Evolutionary conservation across 2,797 vertebrate species (phyloP).

Genomic region (Gobionotothen gibberifrons): DNA sequence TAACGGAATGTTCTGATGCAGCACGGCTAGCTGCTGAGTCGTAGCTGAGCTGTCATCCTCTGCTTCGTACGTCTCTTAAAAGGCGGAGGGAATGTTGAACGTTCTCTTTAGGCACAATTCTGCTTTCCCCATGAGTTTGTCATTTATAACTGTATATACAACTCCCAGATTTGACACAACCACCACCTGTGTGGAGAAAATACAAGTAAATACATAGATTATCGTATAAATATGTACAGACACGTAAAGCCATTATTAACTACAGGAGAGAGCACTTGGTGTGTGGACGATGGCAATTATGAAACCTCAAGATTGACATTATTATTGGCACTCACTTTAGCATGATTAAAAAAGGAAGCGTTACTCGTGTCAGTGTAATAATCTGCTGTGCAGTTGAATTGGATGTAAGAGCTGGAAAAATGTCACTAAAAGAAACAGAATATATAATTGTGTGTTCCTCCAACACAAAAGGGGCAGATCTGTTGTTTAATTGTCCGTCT

Average conservation of each 20-base stretch:
- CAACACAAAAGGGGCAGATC: no score
- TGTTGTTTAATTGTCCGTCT: not conserved
- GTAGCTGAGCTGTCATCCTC: not conserved
- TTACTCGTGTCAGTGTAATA: conserved; percentile 16
- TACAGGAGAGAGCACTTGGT: conserved; percentile 24
- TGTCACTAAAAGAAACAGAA: not conserved
- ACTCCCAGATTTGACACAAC: not conserved
- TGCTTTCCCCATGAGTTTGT: not conserved
- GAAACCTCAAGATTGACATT: not conserved
- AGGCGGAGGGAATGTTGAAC: not conserved
- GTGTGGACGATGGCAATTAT: conserved; percentile 1
- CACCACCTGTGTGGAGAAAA: not conserved
- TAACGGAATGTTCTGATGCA: conserved; percentile 5
- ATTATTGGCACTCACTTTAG: conserved; percentile 7
- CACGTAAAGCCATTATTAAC: conserved; percentile 55
- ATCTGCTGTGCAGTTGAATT: conserved; percentile 1
- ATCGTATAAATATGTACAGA: conserved; percentile 27
- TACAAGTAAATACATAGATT: not conserved
- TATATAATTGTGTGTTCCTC: not conserved
- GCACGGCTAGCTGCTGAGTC: not conserved
- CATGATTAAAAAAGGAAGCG: conserved; percentile 6
- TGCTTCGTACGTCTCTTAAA: not conserved
- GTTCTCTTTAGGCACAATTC: no score
- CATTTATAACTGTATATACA: not conserved
- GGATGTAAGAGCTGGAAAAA: not conserved